These are phyloP conservation scores for Papilio machaon DNA, from an alignment of 1,140 invertebrate species.

Conservation along the genomic window DNA sequence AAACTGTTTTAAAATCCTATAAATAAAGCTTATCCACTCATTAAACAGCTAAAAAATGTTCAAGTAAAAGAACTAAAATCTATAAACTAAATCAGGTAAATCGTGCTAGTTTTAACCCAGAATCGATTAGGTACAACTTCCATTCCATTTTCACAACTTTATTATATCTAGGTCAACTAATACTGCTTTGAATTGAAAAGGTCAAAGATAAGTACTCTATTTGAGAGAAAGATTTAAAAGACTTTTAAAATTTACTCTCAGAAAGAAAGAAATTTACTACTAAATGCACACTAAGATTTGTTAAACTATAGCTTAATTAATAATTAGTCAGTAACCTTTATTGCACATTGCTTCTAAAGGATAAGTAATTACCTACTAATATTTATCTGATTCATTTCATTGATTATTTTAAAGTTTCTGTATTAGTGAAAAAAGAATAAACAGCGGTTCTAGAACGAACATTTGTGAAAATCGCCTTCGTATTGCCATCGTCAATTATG, in stretches of 20 bases:
- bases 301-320: not conserved
- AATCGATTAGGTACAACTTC: not conserved
- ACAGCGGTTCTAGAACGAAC: too few relatives aligned
- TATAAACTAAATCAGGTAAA: not conserved
- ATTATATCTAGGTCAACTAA: constrained; percentile 11
- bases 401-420: too few relatives aligned
- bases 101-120: not conserved
- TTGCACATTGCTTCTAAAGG: not conserved
- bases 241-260: not conserved
- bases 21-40: too few relatives aligned
- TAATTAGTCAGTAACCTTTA: not conserved
- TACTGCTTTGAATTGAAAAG: not conserved
- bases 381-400: not conserved
- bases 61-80: not conserved
- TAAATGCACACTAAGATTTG: not conserved
- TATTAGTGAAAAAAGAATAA: not conserved
- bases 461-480: too few relatives aligned
- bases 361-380: not conserved
- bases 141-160: not conserved
- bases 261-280: not conserved
- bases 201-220: constrained; percentile 9
- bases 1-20: too few relatives aligned
- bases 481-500: too few relatives aligned
- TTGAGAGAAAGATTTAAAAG: not conserved
- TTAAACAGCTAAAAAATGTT: not conserved